These are phyloP conservation scores for Aptenodytes forsteri DNA, from an alignment of 2,113 vertebrate species.

Conservation along the genomic window DNA sequence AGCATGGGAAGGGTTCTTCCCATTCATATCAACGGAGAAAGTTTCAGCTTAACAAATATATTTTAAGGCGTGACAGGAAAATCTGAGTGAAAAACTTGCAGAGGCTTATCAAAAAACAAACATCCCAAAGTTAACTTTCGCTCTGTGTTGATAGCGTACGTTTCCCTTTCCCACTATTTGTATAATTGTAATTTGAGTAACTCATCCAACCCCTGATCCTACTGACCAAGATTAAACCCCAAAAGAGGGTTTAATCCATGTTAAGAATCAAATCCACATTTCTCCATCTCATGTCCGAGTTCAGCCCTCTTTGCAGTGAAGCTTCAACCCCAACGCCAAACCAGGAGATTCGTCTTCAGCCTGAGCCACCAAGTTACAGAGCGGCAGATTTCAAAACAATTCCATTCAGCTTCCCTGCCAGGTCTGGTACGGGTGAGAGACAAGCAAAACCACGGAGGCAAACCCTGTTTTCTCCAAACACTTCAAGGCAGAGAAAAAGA, in stretches of 20 bases:
- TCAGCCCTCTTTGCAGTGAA: neutral
- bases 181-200: neutral
- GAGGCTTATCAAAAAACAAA: conserved; percentile 16
- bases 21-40: neutral
- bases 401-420: neutral
- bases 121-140: neutral
- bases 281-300: neutral
- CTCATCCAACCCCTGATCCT: neutral
- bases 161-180: neutral
- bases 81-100: neutral
- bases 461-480: neutral
- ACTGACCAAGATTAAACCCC: neutral
- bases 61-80: neutral
- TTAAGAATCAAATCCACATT: neutral
- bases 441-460: neutral
- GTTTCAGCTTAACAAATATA: neutral
- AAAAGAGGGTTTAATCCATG: neutral
- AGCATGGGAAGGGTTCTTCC: neutral
- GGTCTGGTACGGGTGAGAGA: neutral
- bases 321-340: neutral
- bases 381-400: neutral
- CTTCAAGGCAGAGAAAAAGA: neutral
- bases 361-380: neutral
- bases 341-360: neutral
- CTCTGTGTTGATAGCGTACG: neutral